phyloP scores from a whole-genome alignment of 1,140 invertebrate genomes.

The Delia radicum region DNA sequence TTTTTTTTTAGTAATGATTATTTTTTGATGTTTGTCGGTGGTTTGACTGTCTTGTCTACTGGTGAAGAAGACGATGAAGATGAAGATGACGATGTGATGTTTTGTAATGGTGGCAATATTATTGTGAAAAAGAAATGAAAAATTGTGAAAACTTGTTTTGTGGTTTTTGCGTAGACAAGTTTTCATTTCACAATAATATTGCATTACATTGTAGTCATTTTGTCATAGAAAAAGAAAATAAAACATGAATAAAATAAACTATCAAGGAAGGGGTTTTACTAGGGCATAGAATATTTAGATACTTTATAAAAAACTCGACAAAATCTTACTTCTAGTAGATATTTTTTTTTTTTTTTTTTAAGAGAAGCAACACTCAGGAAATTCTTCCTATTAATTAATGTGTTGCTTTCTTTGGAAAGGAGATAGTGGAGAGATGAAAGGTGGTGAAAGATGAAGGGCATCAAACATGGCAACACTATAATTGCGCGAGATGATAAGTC shows the following conservation, averaged over 20 bases:
- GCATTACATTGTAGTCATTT: not conserved
- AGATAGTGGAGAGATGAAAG: too few relatives aligned
- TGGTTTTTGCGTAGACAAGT: not conserved
- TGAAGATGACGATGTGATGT: not conserved
- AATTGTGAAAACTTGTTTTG: constrained; percentile 1
- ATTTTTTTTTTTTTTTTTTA: too few relatives aligned
- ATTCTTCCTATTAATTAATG: too few relatives aligned
- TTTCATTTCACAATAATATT: not conserved
- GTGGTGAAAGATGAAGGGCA: too few relatives aligned
- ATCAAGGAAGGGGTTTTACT: not conserved
- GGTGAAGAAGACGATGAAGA: not conserved
- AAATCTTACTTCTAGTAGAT: too few relatives aligned
- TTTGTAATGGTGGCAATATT: not conserved
- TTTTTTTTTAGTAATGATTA: not conserved
- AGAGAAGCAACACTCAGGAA: too few relatives aligned
- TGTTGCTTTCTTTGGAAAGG: too few relatives aligned
- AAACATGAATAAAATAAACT: not conserved
- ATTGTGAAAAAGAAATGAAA: not conserved
- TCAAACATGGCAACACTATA: too few relatives aligned
- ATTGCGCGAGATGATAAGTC: too few relatives aligned
- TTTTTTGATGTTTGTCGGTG: not conserved
- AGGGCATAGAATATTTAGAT: too few relatives aligned
- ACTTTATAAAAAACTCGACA: too few relatives aligned
- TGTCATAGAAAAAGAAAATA: not conserved
- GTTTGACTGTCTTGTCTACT: not conserved